These are phyloP conservation scores for Aphaenogaster rudis DNA, from an alignment of 1,140 invertebrate genomes.

Conservation along the genomic window DNA sequence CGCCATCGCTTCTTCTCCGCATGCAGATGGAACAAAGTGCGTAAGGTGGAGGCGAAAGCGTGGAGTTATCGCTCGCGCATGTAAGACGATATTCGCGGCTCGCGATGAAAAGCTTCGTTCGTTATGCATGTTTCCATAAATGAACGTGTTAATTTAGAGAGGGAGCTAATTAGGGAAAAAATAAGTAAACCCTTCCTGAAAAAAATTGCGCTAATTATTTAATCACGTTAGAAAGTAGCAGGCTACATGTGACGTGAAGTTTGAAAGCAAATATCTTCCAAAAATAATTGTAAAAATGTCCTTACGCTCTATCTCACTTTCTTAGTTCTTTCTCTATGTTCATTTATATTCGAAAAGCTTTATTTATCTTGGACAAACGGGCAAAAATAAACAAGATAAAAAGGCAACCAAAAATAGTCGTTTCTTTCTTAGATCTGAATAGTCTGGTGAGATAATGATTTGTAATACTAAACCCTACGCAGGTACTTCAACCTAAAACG, in stretches of 20 bases:
- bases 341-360: neutral
- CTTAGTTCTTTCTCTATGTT: neutral
- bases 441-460: conserved; percentile 54
- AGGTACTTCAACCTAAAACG: neutral
- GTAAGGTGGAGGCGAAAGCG: conserved; percentile 40
- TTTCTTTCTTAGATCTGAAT: neutral
- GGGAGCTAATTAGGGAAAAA: conserved; percentile 22
- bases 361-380: neutral
- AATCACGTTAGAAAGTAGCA: conserved; percentile 10
- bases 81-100: conserved; percentile 46
- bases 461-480: conserved; percentile 64
- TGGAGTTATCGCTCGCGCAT: conserved; percentile 36
- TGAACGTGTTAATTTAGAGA: conserved; percentile 33
- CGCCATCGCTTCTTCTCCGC: conserved; percentile 35
- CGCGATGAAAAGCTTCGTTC: conserved; percentile 38
- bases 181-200: neutral
- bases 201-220: conserved; percentile 34
- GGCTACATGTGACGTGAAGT: neutral
- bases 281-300: neutral
- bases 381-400: neutral
- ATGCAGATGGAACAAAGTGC: conserved; percentile 48
- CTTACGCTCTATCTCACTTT: neutral
- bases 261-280: neutral
- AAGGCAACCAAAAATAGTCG: neutral
- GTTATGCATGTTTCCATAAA: conserved; percentile 41